Evolutionary conservation across 2,797 vertebrate species (phyloP), one percentile per base, ranked within the genome.

Genomic region (Onychomys leucogaster): DNA sequence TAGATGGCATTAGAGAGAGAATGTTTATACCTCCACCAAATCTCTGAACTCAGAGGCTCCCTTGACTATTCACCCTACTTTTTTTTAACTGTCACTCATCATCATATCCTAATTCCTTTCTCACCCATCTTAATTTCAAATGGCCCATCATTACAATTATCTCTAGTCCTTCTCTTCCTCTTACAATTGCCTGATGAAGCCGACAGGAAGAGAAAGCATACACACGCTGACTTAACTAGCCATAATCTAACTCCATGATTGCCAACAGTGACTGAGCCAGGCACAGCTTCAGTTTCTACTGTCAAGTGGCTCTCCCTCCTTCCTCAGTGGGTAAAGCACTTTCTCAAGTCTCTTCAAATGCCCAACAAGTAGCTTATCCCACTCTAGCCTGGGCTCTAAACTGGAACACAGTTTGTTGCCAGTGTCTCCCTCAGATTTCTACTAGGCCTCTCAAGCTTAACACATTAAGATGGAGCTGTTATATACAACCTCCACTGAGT

Each of bases 271-370:
- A 86, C 8, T 61, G 32, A 73, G 34, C 16, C 43, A 57, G 75
- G 87, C 52, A 46, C 37, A 27, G 73, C 29, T 69, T 46, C 34
- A 84, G 73, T 55, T 90, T 89, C 80, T 65, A 63, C 1, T 86
- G 17, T 85, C 57, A 77, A 84, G 63, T 71, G n/a, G 65, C 55
- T 87, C 76, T 85, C 41, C 29, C 32, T 65, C n/a, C 69, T 59
- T 91, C n/a, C 34, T 78, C 55, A 76, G 59, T 71, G 23, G 90
- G 61, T 89, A 93, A 37, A 16, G 4, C 0, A 88, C 17, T 78
- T 27, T 13, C 61, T 90, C 34, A 16, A 86, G 27, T 65, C 83
- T 96, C 75, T 77, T 86, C 94, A 93, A 94, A 92, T 6, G 52
- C 12, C 76, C 27, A 76, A 21, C n/a, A 91, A 65, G 57, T 87